A percentile compares a stretch with the other conserved stretches of the same genome.
These are phyloP conservation scores for Nanorana parkeri DNA, from an alignment of 2,113 vertebrate species.

Conservation along the genomic window DNA sequence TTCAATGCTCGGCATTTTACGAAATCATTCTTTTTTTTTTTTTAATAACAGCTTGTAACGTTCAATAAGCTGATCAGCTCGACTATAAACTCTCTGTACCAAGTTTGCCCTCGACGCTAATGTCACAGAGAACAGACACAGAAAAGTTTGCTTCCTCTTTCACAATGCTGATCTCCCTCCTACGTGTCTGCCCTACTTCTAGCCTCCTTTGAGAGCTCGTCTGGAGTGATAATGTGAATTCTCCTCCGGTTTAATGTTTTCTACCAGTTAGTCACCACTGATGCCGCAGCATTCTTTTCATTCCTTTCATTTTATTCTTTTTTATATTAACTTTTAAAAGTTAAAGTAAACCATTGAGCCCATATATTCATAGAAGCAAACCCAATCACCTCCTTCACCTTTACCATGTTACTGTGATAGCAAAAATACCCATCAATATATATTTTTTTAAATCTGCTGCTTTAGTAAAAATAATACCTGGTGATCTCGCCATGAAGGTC, in stretches of 20 bases:
- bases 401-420: no score
- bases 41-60: neutral
- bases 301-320: no score
- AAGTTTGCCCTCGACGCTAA: neutral
- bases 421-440: no score
- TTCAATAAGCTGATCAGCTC: neutral
- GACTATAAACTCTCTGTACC: neutral
- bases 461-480: no score
- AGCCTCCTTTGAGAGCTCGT: neutral
- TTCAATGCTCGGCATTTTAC: no score
- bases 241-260: neutral
- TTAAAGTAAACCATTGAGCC: no score
- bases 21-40: no score
- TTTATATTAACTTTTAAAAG: no score
- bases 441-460: no score
- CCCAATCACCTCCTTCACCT: no score
- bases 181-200: slow-evolving; percentile 33
- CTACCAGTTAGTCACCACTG: neutral
- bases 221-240: neutral
- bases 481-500: no score
- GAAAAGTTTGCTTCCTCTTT: slow-evolving; percentile 1
- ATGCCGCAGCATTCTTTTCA: neutral
- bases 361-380: no score
- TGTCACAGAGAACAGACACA: slow-evolving; percentile 1
- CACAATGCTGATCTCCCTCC: slow-evolving; percentile 13